phyloP scores from a whole-genome alignment of 2,888 invertebrate genomes.

The Nephrocerus scutellatus region DNA sequence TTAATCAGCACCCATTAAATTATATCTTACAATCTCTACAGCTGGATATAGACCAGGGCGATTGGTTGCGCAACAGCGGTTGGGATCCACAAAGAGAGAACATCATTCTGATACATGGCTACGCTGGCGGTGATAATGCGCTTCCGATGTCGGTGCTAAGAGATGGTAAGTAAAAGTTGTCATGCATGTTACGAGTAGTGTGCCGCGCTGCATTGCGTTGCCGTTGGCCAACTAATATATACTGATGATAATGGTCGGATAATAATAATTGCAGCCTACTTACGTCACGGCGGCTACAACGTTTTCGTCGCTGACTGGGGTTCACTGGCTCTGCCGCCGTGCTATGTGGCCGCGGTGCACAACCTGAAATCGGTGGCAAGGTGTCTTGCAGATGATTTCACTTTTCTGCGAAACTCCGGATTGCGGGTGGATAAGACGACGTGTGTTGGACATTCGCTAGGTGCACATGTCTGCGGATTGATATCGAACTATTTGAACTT shows the following conservation, averaged over 20 bases:
- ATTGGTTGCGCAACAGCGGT: constrained; percentile 65
- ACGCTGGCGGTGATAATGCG: constrained; percentile 68
- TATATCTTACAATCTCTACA: no score
- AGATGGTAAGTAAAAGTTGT: constrained; percentile 54
- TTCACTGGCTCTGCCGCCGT: constrained; percentile 60
- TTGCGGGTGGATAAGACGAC: constrained; percentile 59
- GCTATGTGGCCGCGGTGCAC: constrained; percentile 68
- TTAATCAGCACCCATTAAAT: no score
- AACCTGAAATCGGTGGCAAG: constrained; percentile 65
- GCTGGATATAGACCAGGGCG: constrained; percentile 57
- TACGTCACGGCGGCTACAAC: constrained; percentile 67
- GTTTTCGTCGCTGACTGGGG: constrained; percentile 75
- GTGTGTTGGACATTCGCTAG: constrained; percentile 71
- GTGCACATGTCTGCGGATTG: constrained; percentile 70
- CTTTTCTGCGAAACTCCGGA: constrained; percentile 58
- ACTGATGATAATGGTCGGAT: no score
- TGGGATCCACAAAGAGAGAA: constrained; percentile 66
- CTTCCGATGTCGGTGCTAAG: constrained; percentile 65
- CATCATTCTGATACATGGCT: constrained; percentile 66
- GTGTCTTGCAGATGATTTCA: constrained; percentile 61
- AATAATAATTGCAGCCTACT: constrained; percentile 53
- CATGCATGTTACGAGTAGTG: no score
- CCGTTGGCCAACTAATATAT: no score
- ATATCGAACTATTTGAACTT: constrained; percentile 67
- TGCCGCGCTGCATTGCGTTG: no score